Base-by-base conservation (phyloP, 2,113 vertebrate species). In the Platycercus adscitus region DNA sequence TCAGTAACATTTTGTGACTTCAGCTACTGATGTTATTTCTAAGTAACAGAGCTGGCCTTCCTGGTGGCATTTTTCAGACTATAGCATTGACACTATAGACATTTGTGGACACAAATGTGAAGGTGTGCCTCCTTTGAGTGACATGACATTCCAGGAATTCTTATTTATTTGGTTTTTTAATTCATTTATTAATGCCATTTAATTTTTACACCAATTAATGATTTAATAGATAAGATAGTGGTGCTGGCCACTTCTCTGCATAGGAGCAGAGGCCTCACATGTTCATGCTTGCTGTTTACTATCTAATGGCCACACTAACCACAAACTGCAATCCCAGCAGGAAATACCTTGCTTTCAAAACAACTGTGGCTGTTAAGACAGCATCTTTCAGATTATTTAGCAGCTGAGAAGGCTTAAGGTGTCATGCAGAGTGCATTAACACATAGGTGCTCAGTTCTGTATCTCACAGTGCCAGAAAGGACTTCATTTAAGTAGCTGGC, bases 41-140 rank as follows among this genome's bases (percentile, higher is more conserved):
- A 55, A 41, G 9, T 60, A 44, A 68, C 5, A 68, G 35, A 80
- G 21, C 15, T 15, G 14, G 55, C 52, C 28, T 92, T 89, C 31
- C 41, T 39, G 21, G 19, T 68, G 44, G 26, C 35, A 28, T 88
- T 94, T 86, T 86, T 90, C 29, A 43, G 44, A 31, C 37, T 44
- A 13, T 3, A 58, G 55, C 2, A 9, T 65, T 1, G 0, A 37
- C 31, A 20, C 6, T 55, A 46, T 1, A 65, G 66, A 39, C 18
- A 8, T 49, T 87, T 64, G 56, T 46, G 46, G 73, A 79, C 25
- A 44, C 17, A 69, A 81, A 79, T 24, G 7, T 8, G 7, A 83
- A 75, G 17, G 3, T 50, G 24, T 6, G 4, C 33, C 29, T 75
- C 44, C 47, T 68, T 50, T 49, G 15, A 66, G 7, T 9, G 9